Base-by-base conservation (phyloP, 2,113 vertebrate genomes). In the Coracopsis vasa region DNA sequence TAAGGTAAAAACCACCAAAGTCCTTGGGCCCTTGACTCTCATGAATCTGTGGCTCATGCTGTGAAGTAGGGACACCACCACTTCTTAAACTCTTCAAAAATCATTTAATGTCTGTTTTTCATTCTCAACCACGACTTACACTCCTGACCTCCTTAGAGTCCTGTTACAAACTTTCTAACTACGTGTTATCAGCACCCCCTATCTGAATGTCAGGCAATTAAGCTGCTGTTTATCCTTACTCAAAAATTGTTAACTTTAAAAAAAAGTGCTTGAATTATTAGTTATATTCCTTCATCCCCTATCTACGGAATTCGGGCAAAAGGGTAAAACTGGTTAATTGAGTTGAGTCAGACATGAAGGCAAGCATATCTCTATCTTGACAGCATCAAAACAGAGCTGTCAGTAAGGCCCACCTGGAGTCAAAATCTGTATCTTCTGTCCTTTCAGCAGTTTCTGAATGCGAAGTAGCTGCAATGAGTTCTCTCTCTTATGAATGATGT, bases 391-490 rank as follows among this genome's bases (percentile, higher is more conserved):
- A 25, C 9, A 61, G n/a, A 79, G 13, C 17, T 37, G 13, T 61
- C 24, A 51, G 7, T 41, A 97, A 88, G 66, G 81, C 86, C 74
- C 86, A 99, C 99, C 99, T 99, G 99, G 95, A 92, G 97, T 95
- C 47, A 98, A 88, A 86, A 99, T 94, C 94, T 97, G 98, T 12
- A 98, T 98, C 96, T 98, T 98, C 83, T 91, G 97, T 77, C 99
- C 99, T 86, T 99, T 99, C 84, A 99, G 98, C 92, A 99, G 95
- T 95, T 98, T 99, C 98, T 99, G 99, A 88, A 99, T 97, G 18
- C 99, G 98, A 82, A 77, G 97, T 35, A 99, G 98, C 94, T 99
- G 98, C 94, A 98, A 95, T 86, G 98, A 97, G 88, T 99, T 99
- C 91, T 99, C 98, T 82, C 98, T 99, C 84, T 96, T 94, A 85